These are phyloP conservation scores for Medauroidea extradentata DNA, from an alignment of 1,140 invertebrate genomes.

Conservation along the genomic window DNA sequence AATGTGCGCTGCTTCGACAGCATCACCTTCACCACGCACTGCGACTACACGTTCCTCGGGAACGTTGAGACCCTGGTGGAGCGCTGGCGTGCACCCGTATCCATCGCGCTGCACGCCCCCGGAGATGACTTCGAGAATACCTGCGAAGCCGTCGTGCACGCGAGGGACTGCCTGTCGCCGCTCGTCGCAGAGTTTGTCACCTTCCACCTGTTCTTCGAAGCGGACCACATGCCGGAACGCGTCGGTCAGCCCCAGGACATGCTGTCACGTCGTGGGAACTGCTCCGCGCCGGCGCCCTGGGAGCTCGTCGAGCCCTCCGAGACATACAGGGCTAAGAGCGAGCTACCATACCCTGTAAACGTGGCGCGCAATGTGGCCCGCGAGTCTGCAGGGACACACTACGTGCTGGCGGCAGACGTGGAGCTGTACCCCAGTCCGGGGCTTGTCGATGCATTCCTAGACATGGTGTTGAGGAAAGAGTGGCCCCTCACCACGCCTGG, in stretches of 20 bases:
- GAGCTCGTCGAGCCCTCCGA: slow-evolving; percentile 54
- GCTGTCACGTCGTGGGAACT: slow-evolving; percentile 55
- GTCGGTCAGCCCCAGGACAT: slow-evolving; percentile 59
- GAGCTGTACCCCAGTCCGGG: slow-evolving; percentile 84
- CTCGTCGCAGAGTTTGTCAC: slow-evolving; percentile 70
- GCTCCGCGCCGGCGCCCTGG: slow-evolving; percentile 62
- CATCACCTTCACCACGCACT: slow-evolving; percentile 88
- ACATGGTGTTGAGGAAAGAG: slow-evolving; percentile 70
- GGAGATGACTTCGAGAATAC: slow-evolving; percentile 57
- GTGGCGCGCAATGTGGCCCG: slow-evolving; percentile 80
- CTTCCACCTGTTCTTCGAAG: slow-evolving; percentile 82
- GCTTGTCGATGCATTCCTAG: slow-evolving; percentile 67
- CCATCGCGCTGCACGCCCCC: slow-evolving; percentile 63
- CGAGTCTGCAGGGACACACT: slow-evolving; percentile 74
- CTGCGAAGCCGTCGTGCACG: slow-evolving; percentile 53
- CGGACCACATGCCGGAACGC: slow-evolving; percentile 74
- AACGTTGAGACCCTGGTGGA: slow-evolving; percentile 60
- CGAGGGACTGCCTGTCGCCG: slow-evolving; percentile 43
- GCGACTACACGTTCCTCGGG: slow-evolving; percentile 84
- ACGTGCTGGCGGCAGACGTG: slow-evolving; percentile 80
- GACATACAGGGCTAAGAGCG: slow-evolving; percentile 74
- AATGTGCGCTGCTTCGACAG: slow-evolving; percentile 67
- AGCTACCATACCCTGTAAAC: slow-evolving; percentile 81
- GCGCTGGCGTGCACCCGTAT: slow-evolving; percentile 63
- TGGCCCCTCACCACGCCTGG: no score